Evolutionary conservation across 2,113 vertebrate species (phyloP).

Genomic region (Serilophus lunatus): DNA sequence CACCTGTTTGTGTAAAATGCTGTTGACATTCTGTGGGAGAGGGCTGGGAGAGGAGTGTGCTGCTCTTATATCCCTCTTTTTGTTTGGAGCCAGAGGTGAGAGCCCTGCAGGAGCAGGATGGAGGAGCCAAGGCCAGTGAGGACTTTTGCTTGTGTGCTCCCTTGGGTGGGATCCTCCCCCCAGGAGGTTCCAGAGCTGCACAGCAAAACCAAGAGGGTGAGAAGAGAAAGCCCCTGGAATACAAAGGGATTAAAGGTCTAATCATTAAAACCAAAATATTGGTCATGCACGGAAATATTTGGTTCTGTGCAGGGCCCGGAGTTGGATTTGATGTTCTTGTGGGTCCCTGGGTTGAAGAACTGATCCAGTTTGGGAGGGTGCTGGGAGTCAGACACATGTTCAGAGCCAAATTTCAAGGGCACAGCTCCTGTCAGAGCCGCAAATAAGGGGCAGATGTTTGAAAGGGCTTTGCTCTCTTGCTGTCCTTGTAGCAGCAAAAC

Average conservation of each 20-base stretch:
- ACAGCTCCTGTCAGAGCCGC: not conserved
- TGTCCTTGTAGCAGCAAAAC: not conserved
- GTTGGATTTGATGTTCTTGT: not conserved
- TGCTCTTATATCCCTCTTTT: rapidly evolving
- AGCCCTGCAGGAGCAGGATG: not conserved
- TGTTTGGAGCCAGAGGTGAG: not conserved
- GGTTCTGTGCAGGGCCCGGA: not conserved
- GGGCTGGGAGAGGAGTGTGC: rapidly evolving
- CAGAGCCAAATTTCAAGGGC: not conserved
- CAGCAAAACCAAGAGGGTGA: not conserved
- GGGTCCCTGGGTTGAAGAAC: not conserved
- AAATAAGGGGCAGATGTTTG: not conserved
- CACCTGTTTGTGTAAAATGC: not conserved
- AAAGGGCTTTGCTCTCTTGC: not conserved
- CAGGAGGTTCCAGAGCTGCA: not conserved
- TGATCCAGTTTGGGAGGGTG: not conserved
- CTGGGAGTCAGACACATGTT: not conserved
- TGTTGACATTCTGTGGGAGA: not conserved
- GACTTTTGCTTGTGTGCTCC: not conserved
- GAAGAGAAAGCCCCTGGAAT: not conserved
- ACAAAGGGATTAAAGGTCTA: not conserved
- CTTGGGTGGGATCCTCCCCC: too few relatives aligned
- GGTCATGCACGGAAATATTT: not conserved
- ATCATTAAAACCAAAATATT: not conserved
- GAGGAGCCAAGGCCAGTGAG: rapidly evolving